Evolutionary conservation across 2,113 vertebrate genomes (phyloP).

Genomic region (Paralichthys olivaceus): DNA sequence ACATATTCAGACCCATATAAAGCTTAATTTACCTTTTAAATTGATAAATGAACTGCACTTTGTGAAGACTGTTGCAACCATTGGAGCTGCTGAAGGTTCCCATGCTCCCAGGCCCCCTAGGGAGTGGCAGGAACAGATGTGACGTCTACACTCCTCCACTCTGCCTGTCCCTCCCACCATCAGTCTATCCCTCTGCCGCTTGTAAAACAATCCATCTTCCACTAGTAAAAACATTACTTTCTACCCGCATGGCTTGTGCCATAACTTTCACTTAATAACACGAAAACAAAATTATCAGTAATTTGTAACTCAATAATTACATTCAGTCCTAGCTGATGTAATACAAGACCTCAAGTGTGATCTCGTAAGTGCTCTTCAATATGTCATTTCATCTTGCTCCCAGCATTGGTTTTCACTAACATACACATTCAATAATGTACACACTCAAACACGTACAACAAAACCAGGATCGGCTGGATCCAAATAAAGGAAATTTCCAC

Average conservation of each 20-base stretch:
- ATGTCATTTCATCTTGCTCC: constrained; percentile 42
- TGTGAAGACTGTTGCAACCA: constrained; percentile 44
- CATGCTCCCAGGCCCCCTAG: constrained; percentile 69
- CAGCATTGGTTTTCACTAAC: background rate
- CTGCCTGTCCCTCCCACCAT: constrained; percentile 42
- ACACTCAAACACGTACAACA: background rate
- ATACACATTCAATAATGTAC: background rate
- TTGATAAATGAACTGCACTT: constrained; percentile 59
- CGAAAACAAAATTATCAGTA: constrained; percentile 59
- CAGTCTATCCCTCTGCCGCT: constrained; percentile 51
- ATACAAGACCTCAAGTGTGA: constrained; percentile 47
- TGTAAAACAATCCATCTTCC: constrained; percentile 72
- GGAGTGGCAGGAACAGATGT: constrained; percentile 81
- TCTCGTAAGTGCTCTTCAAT: constrained; percentile 50
- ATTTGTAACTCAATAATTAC: constrained; percentile 43
- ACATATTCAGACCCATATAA: background rate
- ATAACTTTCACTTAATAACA: constrained; percentile 47
- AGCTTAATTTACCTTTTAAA: constrained; percentile 34
- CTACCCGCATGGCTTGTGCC: constrained; percentile 24
- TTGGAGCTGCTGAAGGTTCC: constrained; percentile 63
- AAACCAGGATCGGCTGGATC: background rate
- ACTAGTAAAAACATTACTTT: constrained; percentile 68
- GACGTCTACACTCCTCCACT: constrained; percentile 61
- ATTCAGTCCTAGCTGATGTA: constrained; percentile 40
- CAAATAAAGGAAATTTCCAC: background rate